Evolutionary conservation across 1,140 invertebrate genomes (phyloP).

Genomic region (Seison nebaliae): DNA sequence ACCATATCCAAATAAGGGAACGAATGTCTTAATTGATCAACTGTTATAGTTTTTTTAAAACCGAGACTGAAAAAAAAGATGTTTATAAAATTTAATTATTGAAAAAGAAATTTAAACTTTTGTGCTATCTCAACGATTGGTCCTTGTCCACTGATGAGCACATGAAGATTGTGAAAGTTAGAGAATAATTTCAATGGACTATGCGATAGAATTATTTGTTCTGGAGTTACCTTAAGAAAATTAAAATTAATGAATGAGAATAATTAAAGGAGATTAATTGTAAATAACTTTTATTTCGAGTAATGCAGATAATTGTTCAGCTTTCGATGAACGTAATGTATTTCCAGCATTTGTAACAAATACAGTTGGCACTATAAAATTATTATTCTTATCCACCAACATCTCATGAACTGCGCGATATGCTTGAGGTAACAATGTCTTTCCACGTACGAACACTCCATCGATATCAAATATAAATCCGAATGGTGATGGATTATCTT

Average conservation of each 20-base stretch:
- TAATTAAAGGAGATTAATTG: not conserved
- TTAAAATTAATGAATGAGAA: slow-evolving; percentile 7
- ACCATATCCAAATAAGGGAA: slow-evolving; percentile 42
- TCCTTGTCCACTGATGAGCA: slow-evolving; percentile 43
- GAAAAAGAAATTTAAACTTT: too few relatives aligned
- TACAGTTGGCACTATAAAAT: slow-evolving; percentile 23
- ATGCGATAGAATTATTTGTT: slow-evolving; percentile 45
- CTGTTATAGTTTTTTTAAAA: slow-evolving; percentile 38
- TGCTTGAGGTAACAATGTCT: slow-evolving; percentile 21
- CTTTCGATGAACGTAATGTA: slow-evolving; percentile 23
- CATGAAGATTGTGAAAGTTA: slow-evolving; percentile 38
- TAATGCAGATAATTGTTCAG: slow-evolving; percentile 23
- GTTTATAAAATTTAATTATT: too few relatives aligned
- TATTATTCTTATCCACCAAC: slow-evolving; percentile 19
- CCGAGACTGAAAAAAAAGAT: too few relatives aligned
- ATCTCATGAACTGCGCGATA: slow-evolving; percentile 21
- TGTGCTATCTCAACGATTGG: slow-evolving; percentile 37
- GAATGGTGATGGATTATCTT: slow-evolving; percentile 16
- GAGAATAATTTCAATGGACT: slow-evolving; percentile 39
- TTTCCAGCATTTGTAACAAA: slow-evolving; percentile 30
- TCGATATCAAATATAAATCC: slow-evolving; percentile 30
- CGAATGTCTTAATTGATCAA: slow-evolving; percentile 35
- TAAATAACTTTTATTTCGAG: slow-evolving; percentile 19
- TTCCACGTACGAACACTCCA: slow-evolving; percentile 27
- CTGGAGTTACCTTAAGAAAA: slow-evolving; percentile 30